phyloP scores from a whole-genome alignment of 2,888 invertebrate species.

The Archaeoteleia sp. region DNA sequence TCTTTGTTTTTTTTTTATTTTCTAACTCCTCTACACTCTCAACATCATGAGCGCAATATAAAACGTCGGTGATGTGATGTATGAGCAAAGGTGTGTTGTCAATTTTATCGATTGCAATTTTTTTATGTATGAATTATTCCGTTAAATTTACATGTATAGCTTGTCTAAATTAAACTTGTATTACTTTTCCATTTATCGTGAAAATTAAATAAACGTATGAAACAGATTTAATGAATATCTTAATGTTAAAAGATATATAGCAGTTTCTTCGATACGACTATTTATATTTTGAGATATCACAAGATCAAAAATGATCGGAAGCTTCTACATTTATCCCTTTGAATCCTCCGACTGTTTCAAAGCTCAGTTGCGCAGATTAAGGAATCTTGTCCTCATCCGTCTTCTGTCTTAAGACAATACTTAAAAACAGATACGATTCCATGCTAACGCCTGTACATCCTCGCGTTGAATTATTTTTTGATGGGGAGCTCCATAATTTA shows the following conservation, averaged over 20 bases:
- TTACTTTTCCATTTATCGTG: not conserved
- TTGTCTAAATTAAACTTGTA: constrained; percentile 6
- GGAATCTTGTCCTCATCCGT: constrained; percentile 18
- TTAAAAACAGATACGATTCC: constrained; percentile 43
- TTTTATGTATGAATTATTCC: constrained; percentile 15
- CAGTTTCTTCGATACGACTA: too few species aligned
- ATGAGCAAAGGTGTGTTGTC: constrained; percentile 32
- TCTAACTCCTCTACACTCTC: constrained; percentile 27
- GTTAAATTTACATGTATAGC: constrained; percentile 3
- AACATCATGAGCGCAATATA: constrained; percentile 25
- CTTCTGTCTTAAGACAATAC: constrained; percentile 25
- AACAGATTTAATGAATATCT: too few species aligned
- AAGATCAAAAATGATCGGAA: constrained; percentile 13
- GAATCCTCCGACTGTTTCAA: constrained; percentile 7
- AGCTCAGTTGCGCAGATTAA: constrained; percentile 18
- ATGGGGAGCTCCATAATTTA: constrained; percentile 48
- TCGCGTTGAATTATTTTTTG: constrained; percentile 49
- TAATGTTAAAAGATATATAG: too few species aligned
- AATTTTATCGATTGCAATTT: constrained; percentile 35
- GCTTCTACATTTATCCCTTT: constrained; percentile 19
- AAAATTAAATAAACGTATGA: not conserved
- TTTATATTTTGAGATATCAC: too few species aligned
- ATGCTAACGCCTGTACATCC: constrained; percentile 37
- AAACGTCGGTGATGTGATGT: constrained; percentile 35
- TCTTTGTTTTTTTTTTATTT: constrained; percentile 24